A percentile compares a stretch with the other conserved stretches of the same genome.
phyloP scores from a whole-genome alignment of 2,113 vertebrate genomes.

The Triplophysa rosa region DNA sequence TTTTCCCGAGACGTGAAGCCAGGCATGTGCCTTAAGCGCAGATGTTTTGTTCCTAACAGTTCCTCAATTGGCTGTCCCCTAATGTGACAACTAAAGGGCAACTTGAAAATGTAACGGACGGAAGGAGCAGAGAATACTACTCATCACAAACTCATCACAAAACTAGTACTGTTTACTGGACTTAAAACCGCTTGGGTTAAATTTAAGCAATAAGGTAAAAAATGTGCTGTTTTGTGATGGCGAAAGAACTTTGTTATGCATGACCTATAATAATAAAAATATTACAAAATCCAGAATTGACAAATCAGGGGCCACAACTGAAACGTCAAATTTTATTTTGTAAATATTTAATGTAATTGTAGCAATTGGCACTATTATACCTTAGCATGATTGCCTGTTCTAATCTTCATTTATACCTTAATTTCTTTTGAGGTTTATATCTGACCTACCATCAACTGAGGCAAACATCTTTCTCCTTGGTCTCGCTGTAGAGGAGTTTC shows the following conservation, averaged over 20 bases:
- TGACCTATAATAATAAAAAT: too few relatives aligned
- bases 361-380: not conserved
- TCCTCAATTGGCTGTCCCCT: not conserved
- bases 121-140: not conserved
- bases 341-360: not conserved
- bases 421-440: conserved; percentile 21
- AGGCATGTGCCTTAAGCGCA: not conserved
- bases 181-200: too few relatives aligned
- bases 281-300: too few relatives aligned
- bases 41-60: not conserved
- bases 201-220: too few relatives aligned
- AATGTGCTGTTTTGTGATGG: too few relatives aligned
- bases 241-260: too few relatives aligned
- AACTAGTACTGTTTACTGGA: not conserved
- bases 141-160: not conserved
- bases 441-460: conserved; percentile 39
- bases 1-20: not conserved
- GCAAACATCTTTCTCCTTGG: conserved; percentile 32
- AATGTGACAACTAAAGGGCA: not conserved
- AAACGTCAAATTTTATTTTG: not conserved
- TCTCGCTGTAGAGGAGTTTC: conserved; percentile 40
- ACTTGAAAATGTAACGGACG: not conserved
- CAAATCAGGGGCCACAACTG: not conserved
- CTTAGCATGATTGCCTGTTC: not conserved
- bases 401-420: not conserved